Evolutionary conservation across 2,888 invertebrate genomes (phyloP).

Genomic region (Rugalucina vietnamica): DNA sequence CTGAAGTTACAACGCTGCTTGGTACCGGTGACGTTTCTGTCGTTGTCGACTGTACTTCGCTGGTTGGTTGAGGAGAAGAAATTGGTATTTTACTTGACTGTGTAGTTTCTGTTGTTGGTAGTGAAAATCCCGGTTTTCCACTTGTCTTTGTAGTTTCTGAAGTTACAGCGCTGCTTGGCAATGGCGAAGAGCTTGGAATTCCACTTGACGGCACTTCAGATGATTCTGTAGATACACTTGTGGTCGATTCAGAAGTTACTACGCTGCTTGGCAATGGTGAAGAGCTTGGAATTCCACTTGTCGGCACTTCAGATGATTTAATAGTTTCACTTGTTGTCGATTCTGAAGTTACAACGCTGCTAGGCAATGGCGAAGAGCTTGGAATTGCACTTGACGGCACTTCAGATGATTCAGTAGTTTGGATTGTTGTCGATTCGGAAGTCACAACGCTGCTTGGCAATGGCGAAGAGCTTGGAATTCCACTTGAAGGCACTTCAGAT

Average conservation of each 20-base stretch:
- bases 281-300: background rate
- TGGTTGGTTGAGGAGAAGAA: too few relatives aligned
- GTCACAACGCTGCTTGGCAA: background rate
- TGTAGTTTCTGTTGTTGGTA: too few relatives aligned
- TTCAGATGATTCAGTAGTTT: background rate
- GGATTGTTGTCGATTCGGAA: background rate
- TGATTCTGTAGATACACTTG: background rate
- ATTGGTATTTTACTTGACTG: too few relatives aligned
- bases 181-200: background rate
- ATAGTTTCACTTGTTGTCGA: background rate
- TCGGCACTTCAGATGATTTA: background rate
- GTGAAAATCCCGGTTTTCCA: too few relatives aligned
- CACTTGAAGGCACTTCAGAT: background rate
- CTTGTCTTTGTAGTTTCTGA: background rate
- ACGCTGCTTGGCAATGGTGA: background rate
- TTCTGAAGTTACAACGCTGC: background rate
- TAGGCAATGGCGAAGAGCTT: background rate
- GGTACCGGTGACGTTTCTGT: background rate
- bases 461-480: background rate
- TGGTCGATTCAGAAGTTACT: background rate
- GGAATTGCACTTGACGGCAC: background rate
- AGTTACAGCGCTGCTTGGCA: background rate
- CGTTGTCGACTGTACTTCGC: background rate
- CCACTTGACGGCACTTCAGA: background rate
- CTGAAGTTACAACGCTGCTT: background rate